Evolutionary conservation across 2,113 vertebrate species (phyloP), one percentile per base, ranked within the genome.

Genomic region (Dipodomys ordii): DNA sequence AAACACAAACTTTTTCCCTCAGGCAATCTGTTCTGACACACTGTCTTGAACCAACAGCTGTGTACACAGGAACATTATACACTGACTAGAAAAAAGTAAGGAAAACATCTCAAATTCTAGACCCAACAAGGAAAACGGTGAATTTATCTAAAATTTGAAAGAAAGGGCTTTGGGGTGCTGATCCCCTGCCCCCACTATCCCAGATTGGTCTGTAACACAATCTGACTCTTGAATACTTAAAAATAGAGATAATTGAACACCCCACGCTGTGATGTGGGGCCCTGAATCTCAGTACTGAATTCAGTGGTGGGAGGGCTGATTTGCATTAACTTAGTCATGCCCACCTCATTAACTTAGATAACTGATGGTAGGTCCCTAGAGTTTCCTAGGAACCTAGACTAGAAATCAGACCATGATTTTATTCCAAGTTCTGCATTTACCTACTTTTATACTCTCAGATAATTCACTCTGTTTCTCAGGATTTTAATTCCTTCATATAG

Each of bases 271-370:
- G 91, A 97, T 94, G 95, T 94, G 94, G 85, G 94, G 94, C 96
- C 96, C 92, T 97, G 92, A 95, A 95, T 96, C 77, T 95, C 96
- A 94, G 95, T 87, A 88, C 94, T 96, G 96, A 96, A 92, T 92
- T 96, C 90, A 15, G 95, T 86, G 93, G 96, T 97, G 90, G 97
- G 97, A 97, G 97, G 96, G 88, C 83, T 97, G 88, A 97, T 97
- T 97, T 96, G 97, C 97, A 97, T 97, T 94, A 93, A 96, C 96
- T 97, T 97, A 97, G 96, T 97, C 97, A 97, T 96, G 95, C 95
- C 94, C 93, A 96, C 96, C 92, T 96, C 96, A 49, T 95, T 93
- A 92, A 94, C 96, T 95, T 95, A 97, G 96, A 94, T 96, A 97
- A 97, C 96, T 96, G 90, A 94, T 90, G 93, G 76, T 92, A 95